These are phyloP conservation scores for Anniella stebbinsi DNA, from an alignment of 2,797 vertebrate genomes.

Conservation along the genomic window DNA sequence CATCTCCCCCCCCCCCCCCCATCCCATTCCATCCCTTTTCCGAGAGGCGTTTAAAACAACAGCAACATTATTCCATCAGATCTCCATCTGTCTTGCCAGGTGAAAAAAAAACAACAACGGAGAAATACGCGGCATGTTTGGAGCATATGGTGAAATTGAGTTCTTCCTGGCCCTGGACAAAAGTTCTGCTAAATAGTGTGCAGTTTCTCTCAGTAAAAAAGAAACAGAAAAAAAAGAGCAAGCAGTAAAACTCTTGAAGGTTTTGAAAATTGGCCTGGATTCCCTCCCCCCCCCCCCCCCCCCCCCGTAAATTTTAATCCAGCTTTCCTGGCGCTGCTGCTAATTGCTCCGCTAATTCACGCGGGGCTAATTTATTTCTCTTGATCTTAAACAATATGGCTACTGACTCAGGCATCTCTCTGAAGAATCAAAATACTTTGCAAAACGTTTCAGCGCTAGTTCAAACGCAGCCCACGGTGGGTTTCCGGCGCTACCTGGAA, in stretches of 20 bases:
- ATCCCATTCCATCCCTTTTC: no score
- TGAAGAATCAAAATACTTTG: no score
- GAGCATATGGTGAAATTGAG: slow-evolving; percentile 51
- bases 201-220: slow-evolving; percentile 38
- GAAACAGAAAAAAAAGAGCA: background rate
- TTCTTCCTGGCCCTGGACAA: slow-evolving; percentile 33
- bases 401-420: background rate
- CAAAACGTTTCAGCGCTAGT: background rate
- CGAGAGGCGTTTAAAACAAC: slow-evolving; percentile 18
- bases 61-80: slow-evolving; percentile 30
- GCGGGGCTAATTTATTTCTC: slow-evolving; percentile 36
- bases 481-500: background rate
- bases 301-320: background rate
- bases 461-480: background rate
- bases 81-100: slow-evolving; percentile 49
- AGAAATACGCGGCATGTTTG: slow-evolving; percentile 9
- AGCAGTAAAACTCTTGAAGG: background rate
- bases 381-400: background rate
- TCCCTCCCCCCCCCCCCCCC: background rate
- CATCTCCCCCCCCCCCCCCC: slow-evolving; percentile 46
- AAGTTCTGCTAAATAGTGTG: slow-evolving; percentile 14
- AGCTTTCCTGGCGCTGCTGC: background rate
- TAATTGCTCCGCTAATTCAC: slow-evolving; percentile 36
- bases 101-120: background rate
- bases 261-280: slow-evolving; percentile 14